These are phyloP conservation scores for Leptatherina wallacei DNA, from an alignment of 2,797 vertebrate species.

Conservation along the genomic window DNA sequence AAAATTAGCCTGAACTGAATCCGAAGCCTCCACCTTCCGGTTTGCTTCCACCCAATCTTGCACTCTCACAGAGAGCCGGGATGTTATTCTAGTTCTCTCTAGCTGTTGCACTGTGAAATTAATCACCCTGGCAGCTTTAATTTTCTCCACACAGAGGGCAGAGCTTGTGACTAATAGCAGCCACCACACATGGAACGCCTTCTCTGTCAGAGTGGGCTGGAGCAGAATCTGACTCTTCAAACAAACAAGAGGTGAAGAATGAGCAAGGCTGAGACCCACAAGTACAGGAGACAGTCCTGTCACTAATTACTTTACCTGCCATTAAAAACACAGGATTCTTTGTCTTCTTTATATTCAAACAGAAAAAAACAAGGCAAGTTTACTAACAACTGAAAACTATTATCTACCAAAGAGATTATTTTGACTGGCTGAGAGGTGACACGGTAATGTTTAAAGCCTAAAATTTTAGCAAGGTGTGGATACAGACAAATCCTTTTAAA, in stretches of 20 bases:
- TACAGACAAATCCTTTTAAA: slow-evolving; percentile 19
- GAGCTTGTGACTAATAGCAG: slow-evolving; percentile 54
- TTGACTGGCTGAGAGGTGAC: not conserved
- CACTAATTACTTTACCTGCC: slow-evolving; percentile 18
- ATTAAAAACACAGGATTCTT: slow-evolving; percentile 2
- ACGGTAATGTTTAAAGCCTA: not conserved
- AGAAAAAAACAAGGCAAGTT: slow-evolving; percentile 1
- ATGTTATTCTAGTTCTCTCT: slow-evolving; percentile 31
- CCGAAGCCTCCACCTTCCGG: not conserved
- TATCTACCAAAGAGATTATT: not conserved
- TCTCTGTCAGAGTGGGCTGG: slow-evolving; percentile 35
- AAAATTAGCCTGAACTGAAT: slow-evolving; percentile 9
- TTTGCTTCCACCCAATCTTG: slow-evolving; percentile 6
- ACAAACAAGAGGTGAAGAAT: slow-evolving; percentile 31
- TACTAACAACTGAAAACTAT: not conserved
- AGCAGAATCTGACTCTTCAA: slow-evolving; percentile 31
- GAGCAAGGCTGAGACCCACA: slow-evolving; percentile 14
- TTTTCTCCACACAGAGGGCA: slow-evolving; percentile 51
- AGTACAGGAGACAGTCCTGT: slow-evolving; percentile 16
- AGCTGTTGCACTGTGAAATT: slow-evolving; percentile 32
- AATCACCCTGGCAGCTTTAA: slow-evolving; percentile 57
- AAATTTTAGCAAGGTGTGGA: not conserved
- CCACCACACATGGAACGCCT: slow-evolving; percentile 48
- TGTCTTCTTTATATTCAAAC: slow-evolving; percentile 4
- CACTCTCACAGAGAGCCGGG: not conserved